Evolutionary conservation across 2,888 invertebrate species (phyloP), one percentile per base, ranked within the genome.

Genomic region (Athripsodes cinereus): DNA sequence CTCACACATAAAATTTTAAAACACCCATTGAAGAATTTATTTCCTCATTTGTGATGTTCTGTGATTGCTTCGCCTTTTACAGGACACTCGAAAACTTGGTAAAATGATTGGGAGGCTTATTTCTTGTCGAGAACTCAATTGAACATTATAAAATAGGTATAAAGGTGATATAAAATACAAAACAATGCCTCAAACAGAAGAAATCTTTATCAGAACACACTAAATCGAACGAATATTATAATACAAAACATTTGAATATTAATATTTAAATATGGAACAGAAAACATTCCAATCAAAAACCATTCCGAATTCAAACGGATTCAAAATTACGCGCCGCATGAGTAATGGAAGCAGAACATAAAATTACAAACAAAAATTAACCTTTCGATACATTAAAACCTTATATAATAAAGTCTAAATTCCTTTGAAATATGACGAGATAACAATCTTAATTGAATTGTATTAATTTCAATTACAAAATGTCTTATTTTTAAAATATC

Each of bases 361-460:
- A 40, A 40, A 40, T 13, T 40, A 40, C 40, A 40, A 40, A 16
- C 40, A 16, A 40, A 40, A 40, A 3, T 13, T 3, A 40, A n/a
- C 40, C 13, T 40, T 40, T 8, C 5, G 5, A 2, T 8, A 16
- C 16, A 40, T 40, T 5, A 16, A 16, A 16, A 40, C 5, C 2
- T 40, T 8, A 8, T 16, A 13, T 8, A 40, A 13, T 40, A n/a
- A 8, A 8, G 16, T 13, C 5, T 13, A 16, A n/a, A 8, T 40
- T n/a, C 16, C 40, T 13, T 3, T 40, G 13, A 40, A n/a, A 8
- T 40, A 13, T 8, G 13, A 8, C 40, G 40, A 2, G 40, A 40
- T 40, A 40, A 40, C 40, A 40, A 40, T 40, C 40, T 40, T 40
- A 40, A 40, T 40, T 40, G 40, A 40, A 40, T 8, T 40, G 40